Base-by-base conservation (phyloP, 1,140 invertebrate genomes). In the Drosophila varians region DNA sequence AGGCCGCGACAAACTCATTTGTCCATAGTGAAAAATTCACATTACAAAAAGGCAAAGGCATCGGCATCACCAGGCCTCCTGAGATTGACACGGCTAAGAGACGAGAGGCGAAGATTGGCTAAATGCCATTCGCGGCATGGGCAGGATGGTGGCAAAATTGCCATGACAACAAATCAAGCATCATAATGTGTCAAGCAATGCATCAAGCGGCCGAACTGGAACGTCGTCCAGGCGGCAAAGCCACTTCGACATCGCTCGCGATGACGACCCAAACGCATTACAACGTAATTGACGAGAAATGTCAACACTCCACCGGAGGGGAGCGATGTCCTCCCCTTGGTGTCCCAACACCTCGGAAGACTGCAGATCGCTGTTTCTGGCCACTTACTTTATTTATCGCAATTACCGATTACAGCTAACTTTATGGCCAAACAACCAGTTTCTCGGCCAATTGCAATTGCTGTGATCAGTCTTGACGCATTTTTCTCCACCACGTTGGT, bases 111-210 rank as follows among this genome's bases (percentile, higher is more conserved):
- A 42, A 73, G 74, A 77, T 77, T 72, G 77, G 42, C 52, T 25
- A 71, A 47, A 60, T 57, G 65, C 79, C 79, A 79, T 86, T 79
- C 73, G 71, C 53, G 80, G 80, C 49, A n/a, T 51, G 47, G 38
- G 28, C 64, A 49, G 53, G 54, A 77, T 82, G 80, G 77, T 87
- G 82, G 82, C 77, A 74, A 87, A 82, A 86, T 87, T 77, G 82
- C 76, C 75, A 86, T 87, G 82, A 70, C 80, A 82, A 87, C 80
- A 86, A 86, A 86, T 86, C 80, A 86, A 86, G 82, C 80, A 86
- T 86, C 80, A 86, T 86, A 86, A 86, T 87, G 80, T 86, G 82
- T 87, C 80, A 86, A 80, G 77, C 82, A 77, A 86, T 86, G 80
- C 82, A 78, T 87, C 76, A 86, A 86, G 69, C 77, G 65, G 58